Conservation (phyloP, 2,797 vertebrate genomes). For the Falco biarmicus region DNA sequence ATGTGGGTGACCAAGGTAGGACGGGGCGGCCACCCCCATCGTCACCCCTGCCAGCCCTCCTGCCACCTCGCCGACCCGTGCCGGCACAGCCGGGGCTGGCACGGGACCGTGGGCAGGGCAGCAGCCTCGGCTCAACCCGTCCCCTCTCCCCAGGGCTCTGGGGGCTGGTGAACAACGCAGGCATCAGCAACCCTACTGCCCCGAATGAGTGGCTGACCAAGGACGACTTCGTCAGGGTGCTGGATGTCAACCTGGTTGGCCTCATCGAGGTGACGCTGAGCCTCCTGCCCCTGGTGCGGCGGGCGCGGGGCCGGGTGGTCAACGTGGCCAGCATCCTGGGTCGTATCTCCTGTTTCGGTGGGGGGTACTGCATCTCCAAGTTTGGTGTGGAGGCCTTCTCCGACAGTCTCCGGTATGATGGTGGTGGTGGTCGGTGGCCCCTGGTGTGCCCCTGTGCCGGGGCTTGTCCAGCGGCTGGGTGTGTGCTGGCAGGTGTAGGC, state of each 20-base stretch:
- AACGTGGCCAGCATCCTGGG: conserved; percentile 86
- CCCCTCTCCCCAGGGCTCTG: conserved; percentile 65
- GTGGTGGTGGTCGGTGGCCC: not conserved
- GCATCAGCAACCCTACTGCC: rapidly evolving
- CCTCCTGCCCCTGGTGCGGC: conserved; percentile 85
- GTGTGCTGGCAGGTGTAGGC: no score
- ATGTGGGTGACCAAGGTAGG: not conserved
- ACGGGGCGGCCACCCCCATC: rapidly evolving
- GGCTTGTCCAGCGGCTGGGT: no score
- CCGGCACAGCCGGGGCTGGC: rapidly evolving
- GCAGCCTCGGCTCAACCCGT: rapidly evolving
- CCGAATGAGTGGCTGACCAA: conserved; percentile 72
- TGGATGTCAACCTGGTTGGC: conserved; percentile 74
- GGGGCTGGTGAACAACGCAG: conserved; percentile 78
- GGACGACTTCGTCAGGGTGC: conserved; percentile 52
- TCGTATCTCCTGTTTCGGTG: conserved; percentile 79
- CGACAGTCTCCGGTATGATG: conserved; percentile 82
- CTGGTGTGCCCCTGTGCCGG: not conserved
- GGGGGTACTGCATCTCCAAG: conserved; percentile 88
- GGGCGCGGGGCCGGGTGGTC: conserved; percentile 81
- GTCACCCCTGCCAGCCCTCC: rapidly evolving
- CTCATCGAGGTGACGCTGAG: conserved; percentile 78
- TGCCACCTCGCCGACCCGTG: rapidly evolving
- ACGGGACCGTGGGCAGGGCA: rapidly evolving
- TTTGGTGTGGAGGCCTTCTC: conserved; percentile 88